Evolutionary conservation across 2,797 vertebrate genomes (phyloP).

Genomic region (Bovichtus variegatus): DNA sequence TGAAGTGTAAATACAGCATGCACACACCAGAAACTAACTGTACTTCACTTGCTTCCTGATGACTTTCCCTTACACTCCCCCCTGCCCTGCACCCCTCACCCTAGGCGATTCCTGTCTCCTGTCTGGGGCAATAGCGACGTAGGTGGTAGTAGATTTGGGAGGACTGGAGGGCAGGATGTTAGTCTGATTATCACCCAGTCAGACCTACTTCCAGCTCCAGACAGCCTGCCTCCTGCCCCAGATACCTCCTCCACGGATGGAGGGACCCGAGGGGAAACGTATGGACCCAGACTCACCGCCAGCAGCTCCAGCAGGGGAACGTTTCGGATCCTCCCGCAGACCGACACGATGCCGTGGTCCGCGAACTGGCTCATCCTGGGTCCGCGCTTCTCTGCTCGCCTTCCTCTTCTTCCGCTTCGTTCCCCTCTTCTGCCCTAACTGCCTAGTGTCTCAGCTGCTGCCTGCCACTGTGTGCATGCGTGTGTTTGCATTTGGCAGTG

Average conservation of each 20-base stretch:
- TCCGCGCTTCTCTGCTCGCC: background rate
- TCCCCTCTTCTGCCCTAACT: constrained; percentile 67
- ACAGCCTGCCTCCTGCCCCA: constrained; percentile 66
- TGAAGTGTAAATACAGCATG: background rate
- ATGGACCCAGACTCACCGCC: constrained; percentile 63
- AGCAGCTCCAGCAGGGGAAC: constrained; percentile 74
- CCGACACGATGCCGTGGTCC: constrained; percentile 34
- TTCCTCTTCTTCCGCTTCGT: constrained; percentile 63
- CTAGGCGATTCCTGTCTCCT: constrained; percentile 60
- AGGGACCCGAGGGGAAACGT: background rate
- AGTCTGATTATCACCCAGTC: constrained; percentile 56
- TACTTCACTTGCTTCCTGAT: constrained; percentile 10
- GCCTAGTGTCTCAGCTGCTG: constrained; percentile 75
- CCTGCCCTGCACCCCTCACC: constrained; percentile 37
- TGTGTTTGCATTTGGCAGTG: constrained; percentile 47
- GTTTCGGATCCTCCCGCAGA: constrained; percentile 57
- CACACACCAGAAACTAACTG: constrained; percentile 7
- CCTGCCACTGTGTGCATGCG: constrained; percentile 56
- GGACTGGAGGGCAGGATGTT: constrained; percentile 60
- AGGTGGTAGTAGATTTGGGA: constrained; percentile 48
- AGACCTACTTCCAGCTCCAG: constrained; percentile 68
- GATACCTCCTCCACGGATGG: constrained; percentile 36
- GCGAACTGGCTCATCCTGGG: constrained; percentile 69
- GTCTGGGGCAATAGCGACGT: constrained; percentile 42
- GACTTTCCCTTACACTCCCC: background rate